Conservation (phyloP, 2,113 vertebrate species). For the human region GRCh38 chr5:133030001-133030500, state of each 20-base stretch:
- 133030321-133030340: background rate
- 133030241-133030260: background rate
- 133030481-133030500: background rate
- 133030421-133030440: background rate
- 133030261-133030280: background rate
- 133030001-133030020: too few relatives aligned
- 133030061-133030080: too few relatives aligned
- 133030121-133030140: too few relatives aligned
- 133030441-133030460: background rate
- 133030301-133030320: background rate
- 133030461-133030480: background rate
- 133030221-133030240: background rate
- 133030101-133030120: too few relatives aligned
- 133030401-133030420: background rate
- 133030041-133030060: too few relatives aligned
- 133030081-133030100: too few relatives aligned
- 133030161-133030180: too few relatives aligned
- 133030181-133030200: too few relatives aligned
- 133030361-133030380: background rate
- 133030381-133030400: background rate
- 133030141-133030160: too few relatives aligned
- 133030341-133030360: background rate
- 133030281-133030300: background rate
- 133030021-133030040: too few relatives aligned
- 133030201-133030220: background rate